These are phyloP conservation scores for Anodontia alba DNA, from an alignment of 2,888 invertebrate species.

Conservation along the genomic window DNA sequence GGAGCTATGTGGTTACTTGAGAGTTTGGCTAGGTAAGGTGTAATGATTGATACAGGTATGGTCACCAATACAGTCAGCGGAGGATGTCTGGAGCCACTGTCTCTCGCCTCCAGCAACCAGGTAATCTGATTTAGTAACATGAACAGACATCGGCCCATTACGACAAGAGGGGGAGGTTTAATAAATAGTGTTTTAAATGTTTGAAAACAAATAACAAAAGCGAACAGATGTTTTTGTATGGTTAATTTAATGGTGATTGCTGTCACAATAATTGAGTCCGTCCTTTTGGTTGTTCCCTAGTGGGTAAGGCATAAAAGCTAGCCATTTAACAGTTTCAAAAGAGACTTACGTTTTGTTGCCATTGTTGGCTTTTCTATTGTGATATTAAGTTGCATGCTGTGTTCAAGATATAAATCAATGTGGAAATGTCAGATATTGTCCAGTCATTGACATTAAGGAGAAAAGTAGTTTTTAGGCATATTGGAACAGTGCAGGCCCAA, in stretches of 20 bases:
- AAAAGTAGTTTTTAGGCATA: no score
- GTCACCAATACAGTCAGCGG: not conserved
- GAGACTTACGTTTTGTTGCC: conserved; percentile 7
- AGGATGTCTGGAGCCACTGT: not conserved
- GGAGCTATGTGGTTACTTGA: no score
- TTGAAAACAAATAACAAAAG: conserved; percentile 15
- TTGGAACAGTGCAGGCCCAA: no score
- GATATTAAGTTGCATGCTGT: not conserved
- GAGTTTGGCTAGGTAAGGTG: not conserved
- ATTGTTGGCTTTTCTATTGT: not conserved
- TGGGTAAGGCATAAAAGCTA: not conserved
- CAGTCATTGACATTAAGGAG: no score
- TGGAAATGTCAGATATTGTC: no score
- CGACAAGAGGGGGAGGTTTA: conserved; percentile 4
- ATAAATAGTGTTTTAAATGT: conserved; percentile 9
- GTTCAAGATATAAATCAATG: not conserved
- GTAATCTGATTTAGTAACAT: conserved; percentile 15
- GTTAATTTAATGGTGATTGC: conserved; percentile 9
- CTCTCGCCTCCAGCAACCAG: not conserved
- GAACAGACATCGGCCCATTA: conserved; percentile 4
- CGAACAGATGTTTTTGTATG: conserved; percentile 5
- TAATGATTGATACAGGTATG: not conserved
- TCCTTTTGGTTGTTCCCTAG: not conserved
- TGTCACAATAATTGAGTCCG: not conserved
- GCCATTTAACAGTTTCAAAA: conserved; percentile 9